Conservation (phyloP, 2,888 invertebrate species). For the Altica lythri region DNA sequence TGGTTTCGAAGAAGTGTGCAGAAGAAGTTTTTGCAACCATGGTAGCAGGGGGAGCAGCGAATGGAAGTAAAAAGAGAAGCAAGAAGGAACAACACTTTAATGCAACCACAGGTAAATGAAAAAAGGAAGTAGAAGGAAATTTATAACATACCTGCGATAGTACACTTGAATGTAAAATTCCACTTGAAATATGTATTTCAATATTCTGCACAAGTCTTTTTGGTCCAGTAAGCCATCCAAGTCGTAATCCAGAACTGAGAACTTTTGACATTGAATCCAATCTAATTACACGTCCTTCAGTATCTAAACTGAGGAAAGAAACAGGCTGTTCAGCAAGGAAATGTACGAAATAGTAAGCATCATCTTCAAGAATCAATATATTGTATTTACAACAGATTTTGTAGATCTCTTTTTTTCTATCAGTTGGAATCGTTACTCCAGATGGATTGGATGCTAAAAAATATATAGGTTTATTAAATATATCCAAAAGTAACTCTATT, state of each 20-base stretch:
- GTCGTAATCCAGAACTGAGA: slow-evolving; percentile 70
- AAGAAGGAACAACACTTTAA: too few relatives aligned
- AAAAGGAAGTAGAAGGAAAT: too few relatives aligned
- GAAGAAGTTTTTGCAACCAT: too few relatives aligned
- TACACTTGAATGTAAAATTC: slow-evolving; percentile 67
- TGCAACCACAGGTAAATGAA: too few relatives aligned
- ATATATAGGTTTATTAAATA: too few relatives aligned
- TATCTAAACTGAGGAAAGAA: slow-evolving; percentile 75
- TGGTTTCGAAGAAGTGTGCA: too few relatives aligned
- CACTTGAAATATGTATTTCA: slow-evolving; percentile 74
- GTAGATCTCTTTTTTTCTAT: slow-evolving; percentile 72
- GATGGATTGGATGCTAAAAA: slow-evolving; percentile 73
- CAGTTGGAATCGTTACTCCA: slow-evolving; percentile 69
- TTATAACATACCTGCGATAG: slow-evolving; percentile 64
- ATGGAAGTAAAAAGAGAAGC: too few relatives aligned
- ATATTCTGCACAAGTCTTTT: slow-evolving; percentile 65
- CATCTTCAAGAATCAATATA: slow-evolving; percentile 80
- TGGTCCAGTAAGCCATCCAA: slow-evolving; percentile 77
- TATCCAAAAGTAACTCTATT: too few relatives aligned
- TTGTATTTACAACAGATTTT: slow-evolving; percentile 75
- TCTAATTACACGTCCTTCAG: slow-evolving; percentile 75
- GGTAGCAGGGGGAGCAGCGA: too few relatives aligned
- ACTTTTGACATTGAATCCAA: slow-evolving; percentile 81
- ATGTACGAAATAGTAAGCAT: slow-evolving; percentile 80
- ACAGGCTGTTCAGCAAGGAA: slow-evolving; percentile 67